Conservation (phyloP, 2,797 vertebrate genomes). For the Sebastes aleutianus region DNA sequence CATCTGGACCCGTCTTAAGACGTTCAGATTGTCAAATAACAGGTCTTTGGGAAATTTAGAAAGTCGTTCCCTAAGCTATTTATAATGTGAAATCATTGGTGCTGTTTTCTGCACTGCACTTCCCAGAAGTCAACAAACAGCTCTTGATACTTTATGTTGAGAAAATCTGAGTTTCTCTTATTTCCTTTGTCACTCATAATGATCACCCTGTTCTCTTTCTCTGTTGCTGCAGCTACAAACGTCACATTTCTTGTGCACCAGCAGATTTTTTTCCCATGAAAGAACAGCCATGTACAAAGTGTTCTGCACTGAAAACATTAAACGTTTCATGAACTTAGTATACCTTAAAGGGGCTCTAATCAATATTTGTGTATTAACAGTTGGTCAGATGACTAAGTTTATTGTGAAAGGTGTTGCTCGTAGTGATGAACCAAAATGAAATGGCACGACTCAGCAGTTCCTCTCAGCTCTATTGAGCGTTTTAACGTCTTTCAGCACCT, state of each 20-base stretch:
- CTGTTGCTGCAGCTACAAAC: neutral
- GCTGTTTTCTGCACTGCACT: too few species aligned
- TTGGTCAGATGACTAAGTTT: too few species aligned
- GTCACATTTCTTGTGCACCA: neutral
- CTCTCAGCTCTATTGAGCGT: neutral
- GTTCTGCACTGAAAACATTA: neutral
- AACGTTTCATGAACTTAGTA: neutral
- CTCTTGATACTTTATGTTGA: too few species aligned
- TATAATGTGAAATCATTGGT: too few species aligned
- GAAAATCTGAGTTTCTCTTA: neutral
- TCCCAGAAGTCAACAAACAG: neutral
- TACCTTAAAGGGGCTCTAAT: neutral
- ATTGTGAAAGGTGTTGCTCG: too few species aligned
- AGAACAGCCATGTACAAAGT: neutral
- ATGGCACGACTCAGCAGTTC: neutral
- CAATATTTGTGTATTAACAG: too few species aligned
- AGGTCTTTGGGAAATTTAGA: neutral
- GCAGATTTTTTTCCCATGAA: neutral
- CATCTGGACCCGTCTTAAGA: neutral
- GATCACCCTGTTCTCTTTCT: neutral
- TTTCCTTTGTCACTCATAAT: neutral
- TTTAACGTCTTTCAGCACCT: neutral
- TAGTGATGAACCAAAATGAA: too few species aligned
- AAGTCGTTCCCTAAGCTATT: neutral
- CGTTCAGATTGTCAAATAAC: neutral